Base-by-base conservation (phyloP, 1,140 invertebrate species). In the Hycleus phaleratus region DNA sequence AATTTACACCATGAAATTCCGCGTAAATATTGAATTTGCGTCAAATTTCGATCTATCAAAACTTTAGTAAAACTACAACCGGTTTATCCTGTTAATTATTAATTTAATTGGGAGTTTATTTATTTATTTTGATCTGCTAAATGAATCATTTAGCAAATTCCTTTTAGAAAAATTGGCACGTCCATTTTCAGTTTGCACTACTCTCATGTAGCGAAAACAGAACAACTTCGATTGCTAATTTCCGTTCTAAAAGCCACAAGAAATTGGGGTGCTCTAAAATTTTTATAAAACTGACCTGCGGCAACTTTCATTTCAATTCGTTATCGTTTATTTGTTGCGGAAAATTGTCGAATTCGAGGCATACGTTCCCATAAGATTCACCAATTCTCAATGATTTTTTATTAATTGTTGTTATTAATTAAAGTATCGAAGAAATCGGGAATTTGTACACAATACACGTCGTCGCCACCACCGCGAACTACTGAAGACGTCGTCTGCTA, bases 311-410 rank as follows among this genome's bases (percentile, higher is more conserved):
- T 61, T 40, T 46, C 57, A 43, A 32, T 46, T 45, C 40, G 42
- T n/a, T 48, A 7, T 32, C 32, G 32, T 32, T 32, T 32, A 7
- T 32, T 32, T 32, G 3, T 50, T 46, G 38, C 46, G 56, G 46
- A 49, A 10, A 48, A 47, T 53, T 32, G 46, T 53, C 26, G 51
- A 53, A 38, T 46, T 45, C 51, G 51, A 46, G 32, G 46, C 56
- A 46, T 46, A 43, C 49, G 58, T 63, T 65, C 54, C 63, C 64
- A 63, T 63, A 50, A 58, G 61, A 61, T 62, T 3, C 0, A 32
- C 4, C 7, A 32, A 32, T 32, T 4, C 32, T 5, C 7, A 32
- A 32, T 32, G 7, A 32, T 32, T 7, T 32, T 7, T 32, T 32
- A 32, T 32, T 4, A 32, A 5, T 32, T 32, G 7, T 18, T 18